phyloP scores from a whole-genome alignment of 1,140 invertebrate species.

The Drosophila novamexicana region DNA sequence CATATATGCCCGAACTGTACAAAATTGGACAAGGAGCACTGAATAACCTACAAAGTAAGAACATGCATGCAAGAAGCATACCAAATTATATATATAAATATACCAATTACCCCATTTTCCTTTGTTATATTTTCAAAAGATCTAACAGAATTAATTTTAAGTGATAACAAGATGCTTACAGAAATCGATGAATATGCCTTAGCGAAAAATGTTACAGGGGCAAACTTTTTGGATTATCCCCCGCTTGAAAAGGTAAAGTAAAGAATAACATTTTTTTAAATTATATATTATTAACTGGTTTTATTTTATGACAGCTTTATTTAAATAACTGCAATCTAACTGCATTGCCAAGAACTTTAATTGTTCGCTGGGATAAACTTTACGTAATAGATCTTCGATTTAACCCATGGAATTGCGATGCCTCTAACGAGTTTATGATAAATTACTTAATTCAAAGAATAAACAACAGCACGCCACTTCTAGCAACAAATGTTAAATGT shows the following conservation, averaged over 20 bases:
- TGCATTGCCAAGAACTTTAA: slow-evolving; percentile 86
- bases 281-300: slow-evolving; percentile 10
- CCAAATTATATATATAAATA: background rate
- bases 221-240: slow-evolving; percentile 60
- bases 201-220: slow-evolving; percentile 74
- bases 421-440: slow-evolving; percentile 90
- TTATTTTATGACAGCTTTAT: slow-evolving; percentile 85
- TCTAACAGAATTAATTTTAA: slow-evolving; percentile 62
- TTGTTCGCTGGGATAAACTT: slow-evolving; percentile 89
- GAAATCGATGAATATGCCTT: slow-evolving; percentile 86
- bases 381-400: slow-evolving; percentile 87
- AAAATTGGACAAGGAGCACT: slow-evolving; percentile 85
- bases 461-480: slow-evolving; percentile 45
- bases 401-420: slow-evolving; percentile 91
- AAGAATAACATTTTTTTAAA: background rate
- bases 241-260: slow-evolving; percentile 65
- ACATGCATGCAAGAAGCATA: background rate
- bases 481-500: slow-evolving; percentile 85
- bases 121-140: slow-evolving; percentile 46
- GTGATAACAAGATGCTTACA: slow-evolving; percentile 86
- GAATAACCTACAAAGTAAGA: slow-evolving; percentile 69
- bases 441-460: slow-evolving; percentile 86
- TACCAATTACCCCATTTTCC: background rate
- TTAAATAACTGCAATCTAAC: slow-evolving; percentile 89
- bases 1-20: slow-evolving; percentile 87